Evolutionary conservation across 2,113 vertebrate species (phyloP).

Genomic region (Ammodytes dubius): DNA sequence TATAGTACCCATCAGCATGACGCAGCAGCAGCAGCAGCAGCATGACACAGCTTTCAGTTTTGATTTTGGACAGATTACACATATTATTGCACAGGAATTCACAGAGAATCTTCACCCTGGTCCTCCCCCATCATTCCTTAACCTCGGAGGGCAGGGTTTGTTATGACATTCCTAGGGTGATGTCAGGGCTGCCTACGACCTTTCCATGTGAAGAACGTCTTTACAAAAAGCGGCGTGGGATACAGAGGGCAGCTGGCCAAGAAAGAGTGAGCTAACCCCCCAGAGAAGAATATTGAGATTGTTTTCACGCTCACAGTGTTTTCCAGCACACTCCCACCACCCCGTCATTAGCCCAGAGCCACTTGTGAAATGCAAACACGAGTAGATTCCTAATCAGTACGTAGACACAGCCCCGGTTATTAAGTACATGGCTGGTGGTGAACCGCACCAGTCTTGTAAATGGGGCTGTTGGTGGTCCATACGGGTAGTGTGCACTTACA

Average conservation of each 20-base stretch:
- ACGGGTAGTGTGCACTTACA: slow-evolving; percentile 82
- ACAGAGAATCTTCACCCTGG: slow-evolving; percentile 58
- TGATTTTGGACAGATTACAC: slow-evolving; percentile 53
- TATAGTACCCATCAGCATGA: slow-evolving; percentile 62
- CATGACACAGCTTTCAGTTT: slow-evolving; percentile 64
- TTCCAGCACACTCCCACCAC: slow-evolving; percentile 52
- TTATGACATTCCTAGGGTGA: slow-evolving; percentile 78
- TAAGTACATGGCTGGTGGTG: slow-evolving; percentile 59
- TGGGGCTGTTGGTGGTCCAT: slow-evolving; percentile 64
- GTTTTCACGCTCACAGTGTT: slow-evolving; percentile 56
- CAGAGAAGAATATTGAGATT: slow-evolving; percentile 75
- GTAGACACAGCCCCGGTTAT: slow-evolving; percentile 41
- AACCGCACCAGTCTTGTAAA: slow-evolving; percentile 65
- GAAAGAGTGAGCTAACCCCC: slow-evolving; percentile 38
- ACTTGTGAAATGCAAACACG: slow-evolving; percentile 72
- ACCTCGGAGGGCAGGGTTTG: slow-evolving; percentile 69
- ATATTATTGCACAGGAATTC: slow-evolving; percentile 63
- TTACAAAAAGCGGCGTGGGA: slow-evolving; percentile 72
- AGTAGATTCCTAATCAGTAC: slow-evolving; percentile 61
- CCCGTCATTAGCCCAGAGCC: slow-evolving; percentile 63
- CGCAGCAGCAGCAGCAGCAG: slow-evolving; percentile 71
- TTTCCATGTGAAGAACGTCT: slow-evolving; percentile 74
- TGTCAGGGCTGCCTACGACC: slow-evolving; percentile 75
- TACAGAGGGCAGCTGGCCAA: slow-evolving; percentile 43
- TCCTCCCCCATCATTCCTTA: slow-evolving; percentile 76